Percentiles rank a stretch among this genome's conserved stretches.
Evolutionary conservation across 2,797 vertebrate genomes (phyloP).

Genomic region (Spondyliosoma cantharus): DNA sequence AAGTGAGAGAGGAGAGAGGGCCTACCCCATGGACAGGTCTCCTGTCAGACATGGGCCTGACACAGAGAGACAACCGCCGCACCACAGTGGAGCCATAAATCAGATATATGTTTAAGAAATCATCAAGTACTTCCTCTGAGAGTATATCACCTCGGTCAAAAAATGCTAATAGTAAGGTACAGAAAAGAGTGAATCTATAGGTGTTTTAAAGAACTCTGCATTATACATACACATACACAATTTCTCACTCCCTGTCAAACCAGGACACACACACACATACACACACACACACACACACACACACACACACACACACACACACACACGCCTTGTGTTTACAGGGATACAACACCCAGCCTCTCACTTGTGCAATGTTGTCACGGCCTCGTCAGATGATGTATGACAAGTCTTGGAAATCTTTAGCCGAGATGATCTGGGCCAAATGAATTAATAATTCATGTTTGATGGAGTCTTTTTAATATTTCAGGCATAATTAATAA

Average conservation of each 20-base stretch:
- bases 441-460: conserved; percentile 86
- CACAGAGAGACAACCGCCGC: not conserved
- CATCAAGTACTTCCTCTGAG: not conserved
- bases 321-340: conserved; percentile 53
- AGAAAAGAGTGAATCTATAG: conserved; percentile 8
- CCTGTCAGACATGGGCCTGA: too few relatives aligned
- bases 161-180: conserved; percentile 23
- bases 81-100: not conserved
- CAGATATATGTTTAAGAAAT: not conserved
- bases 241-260: conserved; percentile 15
- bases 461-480: conserved; percentile 85
- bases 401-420: conserved; percentile 79
- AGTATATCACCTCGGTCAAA: conserved; percentile 12
- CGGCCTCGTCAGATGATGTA: conserved; percentile 75
- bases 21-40: too few relatives aligned
- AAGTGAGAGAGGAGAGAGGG: too few relatives aligned
- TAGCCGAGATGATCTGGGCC: conserved; percentile 78
- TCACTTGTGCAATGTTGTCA: conserved; percentile 52
- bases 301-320: conserved; percentile 22
- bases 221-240: not conserved
- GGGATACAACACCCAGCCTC: conserved; percentile 45
- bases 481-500: conserved; percentile 87
- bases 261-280: conserved; percentile 6
- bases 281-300: conserved; percentile 26
- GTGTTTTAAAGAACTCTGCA: not conserved